Evolutionary conservation across 2,888 invertebrate genomes (phyloP).

Genomic region (Drosophila barbarae): DNA sequence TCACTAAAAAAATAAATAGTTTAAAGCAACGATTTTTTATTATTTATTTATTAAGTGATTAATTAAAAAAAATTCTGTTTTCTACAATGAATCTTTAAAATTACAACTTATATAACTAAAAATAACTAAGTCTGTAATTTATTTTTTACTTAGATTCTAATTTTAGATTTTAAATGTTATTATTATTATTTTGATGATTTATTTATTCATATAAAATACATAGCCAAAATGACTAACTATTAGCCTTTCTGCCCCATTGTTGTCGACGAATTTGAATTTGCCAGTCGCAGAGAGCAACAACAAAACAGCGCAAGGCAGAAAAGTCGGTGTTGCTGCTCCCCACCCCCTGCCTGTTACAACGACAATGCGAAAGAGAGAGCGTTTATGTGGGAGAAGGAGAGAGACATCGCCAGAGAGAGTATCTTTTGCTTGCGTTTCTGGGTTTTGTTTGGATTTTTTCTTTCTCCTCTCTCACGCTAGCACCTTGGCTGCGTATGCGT

Average conservation of each 20-base stretch:
- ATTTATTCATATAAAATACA: too few species aligned
- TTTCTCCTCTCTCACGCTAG: conserved; percentile 12
- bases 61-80: too few species aligned
- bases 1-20: neutral
- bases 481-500: conserved; percentile 15
- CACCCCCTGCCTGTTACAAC: conserved; percentile 47
- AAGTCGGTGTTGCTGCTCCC: neutral
- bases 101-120: too few species aligned
- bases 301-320: conserved; percentile 16
- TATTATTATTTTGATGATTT: too few species aligned
- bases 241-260: conserved; percentile 14
- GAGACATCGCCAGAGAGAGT: conserved; percentile 28
- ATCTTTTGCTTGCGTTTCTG: conserved; percentile 6
- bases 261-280: conserved; percentile 25
- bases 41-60: too few species aligned
- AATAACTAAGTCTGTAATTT: too few species aligned
- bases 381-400: conserved; percentile 1
- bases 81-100: too few species aligned
- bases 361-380: conserved; percentile 2
- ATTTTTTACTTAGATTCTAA: too few species aligned
- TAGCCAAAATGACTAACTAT: neutral
- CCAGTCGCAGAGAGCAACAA: conserved; percentile 2
- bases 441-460: conserved; percentile 2
- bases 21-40: too few species aligned
- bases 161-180: too few species aligned